These are phyloP conservation scores for Ephialtes manifestator DNA, from an alignment of 2,888 invertebrate genomes.

Conservation along the genomic window DNA sequence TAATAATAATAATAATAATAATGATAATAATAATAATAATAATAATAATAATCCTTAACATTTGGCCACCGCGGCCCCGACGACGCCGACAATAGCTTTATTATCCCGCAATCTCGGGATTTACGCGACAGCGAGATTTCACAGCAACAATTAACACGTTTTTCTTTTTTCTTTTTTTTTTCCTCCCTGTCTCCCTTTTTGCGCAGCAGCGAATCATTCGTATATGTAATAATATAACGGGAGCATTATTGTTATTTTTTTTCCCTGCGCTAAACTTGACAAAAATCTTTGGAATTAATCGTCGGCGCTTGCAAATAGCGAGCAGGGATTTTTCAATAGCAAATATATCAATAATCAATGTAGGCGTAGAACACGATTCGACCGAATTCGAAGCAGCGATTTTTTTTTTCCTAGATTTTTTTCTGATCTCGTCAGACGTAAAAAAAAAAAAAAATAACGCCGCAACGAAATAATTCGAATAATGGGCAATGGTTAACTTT, in stretches of 20 bases:
- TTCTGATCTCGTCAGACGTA: neutral
- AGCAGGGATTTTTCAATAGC: slow-evolving; percentile 60
- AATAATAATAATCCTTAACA: slow-evolving; percentile 64
- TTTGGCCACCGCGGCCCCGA: slow-evolving; percentile 21
- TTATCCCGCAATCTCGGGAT: slow-evolving; percentile 34
- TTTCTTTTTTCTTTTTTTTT: neutral
- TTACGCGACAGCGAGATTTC: slow-evolving; percentile 69
- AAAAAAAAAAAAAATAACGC: too few species aligned
- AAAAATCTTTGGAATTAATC: slow-evolving; percentile 13
- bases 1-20: slow-evolving; percentile 5
- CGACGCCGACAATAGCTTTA: slow-evolving; percentile 39
- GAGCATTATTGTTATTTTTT: slow-evolving; percentile 41
- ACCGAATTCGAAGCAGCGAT: slow-evolving; percentile 25
- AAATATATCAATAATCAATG: slow-evolving; percentile 52
- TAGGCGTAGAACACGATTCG: slow-evolving; percentile 53
- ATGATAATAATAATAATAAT: slow-evolving; percentile 47
- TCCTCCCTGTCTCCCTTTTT: slow-evolving; percentile 60
- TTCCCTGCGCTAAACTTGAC: slow-evolving; percentile 21
- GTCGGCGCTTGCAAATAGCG: slow-evolving; percentile 64
- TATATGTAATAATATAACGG: slow-evolving; percentile 30
- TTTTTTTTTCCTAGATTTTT: neutral
- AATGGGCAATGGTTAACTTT: slow-evolving; percentile 9
- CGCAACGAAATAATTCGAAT: neutral
- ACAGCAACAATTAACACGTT: slow-evolving; percentile 77
- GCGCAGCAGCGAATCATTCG: slow-evolving; percentile 37